These are phyloP conservation scores for Heliocidaris erythrogramma DNA, from an alignment of 35 echinoderm and acorn worm genomes.

Conservation along the genomic window DNA sequence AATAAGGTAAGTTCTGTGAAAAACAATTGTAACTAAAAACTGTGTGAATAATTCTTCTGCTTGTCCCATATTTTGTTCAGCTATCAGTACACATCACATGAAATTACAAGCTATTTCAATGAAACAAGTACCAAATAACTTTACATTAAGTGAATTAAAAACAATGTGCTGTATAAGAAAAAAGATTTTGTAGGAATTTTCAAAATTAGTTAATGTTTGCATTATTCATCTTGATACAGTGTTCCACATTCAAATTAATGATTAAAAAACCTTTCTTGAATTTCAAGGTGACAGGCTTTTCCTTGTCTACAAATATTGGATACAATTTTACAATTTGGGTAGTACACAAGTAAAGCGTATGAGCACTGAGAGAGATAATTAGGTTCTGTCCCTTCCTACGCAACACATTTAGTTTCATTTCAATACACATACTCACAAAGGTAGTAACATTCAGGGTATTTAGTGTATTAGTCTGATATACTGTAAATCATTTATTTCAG, in stretches of 20 bases:
- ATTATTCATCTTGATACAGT: no score
- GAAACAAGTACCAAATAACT: no score
- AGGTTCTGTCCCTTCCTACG: not conserved
- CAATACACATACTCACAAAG: not conserved
- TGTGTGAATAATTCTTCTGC: not conserved
- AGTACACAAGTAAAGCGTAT: not conserved
- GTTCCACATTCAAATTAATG: no score
- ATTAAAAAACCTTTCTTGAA: not conserved
- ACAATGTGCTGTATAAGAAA: no score
- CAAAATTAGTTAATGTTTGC: no score
- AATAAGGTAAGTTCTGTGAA: not conserved
- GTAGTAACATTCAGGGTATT: not conserved
- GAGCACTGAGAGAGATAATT: not conserved
- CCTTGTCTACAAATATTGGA: not conserved
- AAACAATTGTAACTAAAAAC: not conserved
- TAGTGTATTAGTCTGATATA: not conserved
- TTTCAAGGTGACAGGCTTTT: not conserved
- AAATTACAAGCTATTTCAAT: no score
- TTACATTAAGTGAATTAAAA: no score
- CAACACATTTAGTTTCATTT: not conserved
- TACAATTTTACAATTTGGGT: not conserved
- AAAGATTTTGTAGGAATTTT: no score
- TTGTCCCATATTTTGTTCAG: not conserved
- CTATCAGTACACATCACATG: not conserved
- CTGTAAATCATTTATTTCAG: not conserved